Percentiles rank a stretch among this genome's conserved stretches.
phyloP scores from a whole-genome alignment of 1,140 invertebrate genomes.

The Platorchestia sp. region DNA sequence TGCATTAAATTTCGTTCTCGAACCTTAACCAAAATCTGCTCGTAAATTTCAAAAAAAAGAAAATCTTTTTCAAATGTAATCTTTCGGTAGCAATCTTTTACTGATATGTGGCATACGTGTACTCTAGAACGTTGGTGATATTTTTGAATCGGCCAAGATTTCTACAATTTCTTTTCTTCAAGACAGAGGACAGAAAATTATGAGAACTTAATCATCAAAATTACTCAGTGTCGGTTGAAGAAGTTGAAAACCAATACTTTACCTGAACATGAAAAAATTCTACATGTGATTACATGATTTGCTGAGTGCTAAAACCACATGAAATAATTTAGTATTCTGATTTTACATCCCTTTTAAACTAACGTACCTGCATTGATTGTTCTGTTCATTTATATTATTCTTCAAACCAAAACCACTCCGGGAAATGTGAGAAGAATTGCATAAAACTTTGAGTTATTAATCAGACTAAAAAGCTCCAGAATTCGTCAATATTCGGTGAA shows the following conservation, averaged over 20 bases:
- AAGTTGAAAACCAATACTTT: neutral
- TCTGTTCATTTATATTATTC: neutral
- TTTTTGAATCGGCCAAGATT: too few species aligned
- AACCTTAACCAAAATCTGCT: too few species aligned
- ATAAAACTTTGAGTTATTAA: neutral
- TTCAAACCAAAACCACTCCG: neutral
- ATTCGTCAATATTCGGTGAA: neutral
- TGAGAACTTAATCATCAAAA: neutral
- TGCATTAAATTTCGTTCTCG: neutral
- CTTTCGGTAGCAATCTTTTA: neutral
- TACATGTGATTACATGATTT: too few species aligned
- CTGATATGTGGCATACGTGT: neutral
- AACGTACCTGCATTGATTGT: neutral
- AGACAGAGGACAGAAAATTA: neutral
- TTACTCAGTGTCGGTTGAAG: neutral
- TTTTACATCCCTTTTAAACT: neutral
- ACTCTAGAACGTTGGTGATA: neutral
- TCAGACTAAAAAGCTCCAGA: neutral
- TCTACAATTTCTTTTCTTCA: too few species aligned
- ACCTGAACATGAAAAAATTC: neutral
- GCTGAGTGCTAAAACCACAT: neutral
- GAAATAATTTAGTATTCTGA: neutral
- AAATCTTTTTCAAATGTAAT: neutral
- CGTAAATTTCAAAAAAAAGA: too few species aligned
- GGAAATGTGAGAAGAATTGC: neutral